These are phyloP conservation scores for Lordiphosa fenestrarum DNA, from an alignment of 2,888 invertebrate genomes.

Conservation along the genomic window DNA sequence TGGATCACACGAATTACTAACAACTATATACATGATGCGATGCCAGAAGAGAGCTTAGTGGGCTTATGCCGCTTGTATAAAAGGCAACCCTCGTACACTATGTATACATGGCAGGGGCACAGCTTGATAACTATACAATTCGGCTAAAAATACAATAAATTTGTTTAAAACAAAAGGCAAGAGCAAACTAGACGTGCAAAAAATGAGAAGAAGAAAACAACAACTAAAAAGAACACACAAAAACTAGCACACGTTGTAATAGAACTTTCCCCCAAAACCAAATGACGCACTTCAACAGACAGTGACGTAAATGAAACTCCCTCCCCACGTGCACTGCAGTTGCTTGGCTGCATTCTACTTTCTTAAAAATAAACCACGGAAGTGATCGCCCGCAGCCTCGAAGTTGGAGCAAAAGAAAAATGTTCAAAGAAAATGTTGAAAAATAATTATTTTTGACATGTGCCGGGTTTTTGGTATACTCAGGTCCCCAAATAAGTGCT, in stretches of 20 bases:
- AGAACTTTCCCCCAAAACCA: constrained; percentile 15
- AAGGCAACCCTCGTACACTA: constrained; percentile 6
- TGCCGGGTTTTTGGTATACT: no score
- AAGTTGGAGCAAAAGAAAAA: constrained; percentile 16
- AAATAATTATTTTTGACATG: background rate
- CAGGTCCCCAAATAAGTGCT: no score
- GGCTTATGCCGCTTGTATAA: no score
- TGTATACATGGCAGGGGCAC: constrained; percentile 19
- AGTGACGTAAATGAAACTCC: constrained; percentile 59
- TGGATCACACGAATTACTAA: no score
- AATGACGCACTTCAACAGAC: constrained; percentile 57
- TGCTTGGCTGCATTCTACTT: background rate
- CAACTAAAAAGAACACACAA: constrained; percentile 31
- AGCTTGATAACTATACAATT: constrained; percentile 49
- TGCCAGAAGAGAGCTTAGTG: no score
- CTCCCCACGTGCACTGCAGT: constrained; percentile 36
- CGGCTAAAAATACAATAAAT: constrained; percentile 66
- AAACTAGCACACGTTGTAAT: constrained; percentile 23
- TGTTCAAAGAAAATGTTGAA: background rate
- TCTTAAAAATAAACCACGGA: constrained; percentile 54
- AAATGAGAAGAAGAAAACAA: constrained; percentile 18
- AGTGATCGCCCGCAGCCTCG: constrained; percentile 18
- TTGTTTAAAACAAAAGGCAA: constrained; percentile 60
- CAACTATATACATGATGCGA: no score
- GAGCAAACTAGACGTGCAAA: constrained; percentile 7